Base-by-base conservation (phyloP, 2,113 vertebrate genomes). In the Chunga burmeisteri region DNA sequence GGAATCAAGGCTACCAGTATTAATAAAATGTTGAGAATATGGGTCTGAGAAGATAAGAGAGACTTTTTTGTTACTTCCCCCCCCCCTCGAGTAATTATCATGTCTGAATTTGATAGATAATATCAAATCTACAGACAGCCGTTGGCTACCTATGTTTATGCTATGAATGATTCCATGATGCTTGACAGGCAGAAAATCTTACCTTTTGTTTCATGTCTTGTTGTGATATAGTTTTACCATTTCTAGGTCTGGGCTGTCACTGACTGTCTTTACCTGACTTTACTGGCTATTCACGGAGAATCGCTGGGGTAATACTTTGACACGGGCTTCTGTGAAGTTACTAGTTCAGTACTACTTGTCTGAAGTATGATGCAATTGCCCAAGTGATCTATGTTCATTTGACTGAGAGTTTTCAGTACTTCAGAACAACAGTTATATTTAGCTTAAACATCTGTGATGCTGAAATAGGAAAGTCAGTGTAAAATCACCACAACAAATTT, bases 241-340 rank as follows among this genome's bases (percentile, higher is more conserved):
- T 87, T 65, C 78, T 74, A 25, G 7, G 14, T 92, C 44, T 95
- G 32, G 4, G 9, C 22, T 66, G 8, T 9, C 26, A 40, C 34
- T 42, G 8, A 34, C 3, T 36, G 49, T 30, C 61, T 63, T 58
- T 42, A 29, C 11, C 7, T 71, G 36, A 58, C 38, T 73, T 94
- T 29, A 21, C 13, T 66, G 59, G 7, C 11, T 53, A 9, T 42
- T 65, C 7, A n/a, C 22, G 10, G 9, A n/a, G 29, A 81, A 42
- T 20, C 4, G 0, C 16, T 46, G 14, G 11, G 6, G 3, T 44
- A 21, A 58, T 52, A 22, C 5, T 63, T 55, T n/a, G 44, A 6
- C 20, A 18, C 5, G 8, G 17, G 5, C 15, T 83, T 70, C 40
- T 84, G 21, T 74, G 73, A 67, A n/a, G 19, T 13, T 63, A 10